Evolutionary conservation across 2,888 invertebrate species (phyloP), one percentile per base, ranked within the genome.

Genomic region (Ryuthela nishihirai): DNA sequence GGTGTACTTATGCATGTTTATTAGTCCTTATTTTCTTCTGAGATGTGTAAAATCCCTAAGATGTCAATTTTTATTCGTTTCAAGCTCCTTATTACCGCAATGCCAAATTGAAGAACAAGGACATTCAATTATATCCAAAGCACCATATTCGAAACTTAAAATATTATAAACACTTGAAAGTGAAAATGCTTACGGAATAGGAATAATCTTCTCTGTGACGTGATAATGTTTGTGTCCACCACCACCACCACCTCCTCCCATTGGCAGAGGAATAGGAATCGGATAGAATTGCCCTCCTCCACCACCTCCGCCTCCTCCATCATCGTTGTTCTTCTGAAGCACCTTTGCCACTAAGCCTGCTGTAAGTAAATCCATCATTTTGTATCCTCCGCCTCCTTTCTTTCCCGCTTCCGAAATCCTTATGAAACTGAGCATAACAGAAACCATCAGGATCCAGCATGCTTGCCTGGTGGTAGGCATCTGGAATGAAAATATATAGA

Each of bases 181-280:
- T n/a, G n/a, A n/a, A n/a, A n/a, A n/a, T n/a, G n/a, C 59, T 59
- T 40, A 59, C 59, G 59, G 59, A 34, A 59, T 59, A 34, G 59
- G 59, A 24, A 59, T 59, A 9, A 59, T 59, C 15, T 59, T 59
- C 36, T 59, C 59, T 10, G 59, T 59, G 15, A 59, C 39, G 10
- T 49, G 49, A n/a, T 43, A 43, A 23, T 38, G 36, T 9, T 34
- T 24, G 25, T 41, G 41, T 29, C 26, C 24, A 26, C 21, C 24
- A 23, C 42, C 23, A 10, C 3, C 7, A 24, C 5, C 34, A 7
- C 34, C 21, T 2, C 32, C 29, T 5, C 26, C 38, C 36, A 59
- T 29, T 0, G 47, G 59, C 12, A 53, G 4, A 7, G 46, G 59
- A 1, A 59, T 42, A 20, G 47, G 59, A 1, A 59, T 48, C 1